Percentiles rank a stretch among this genome's conserved stretches.
These are phyloP conservation scores for Mesaphorura yosii DNA, from an alignment of 1,140 invertebrate genomes.

Conservation along the genomic window DNA sequence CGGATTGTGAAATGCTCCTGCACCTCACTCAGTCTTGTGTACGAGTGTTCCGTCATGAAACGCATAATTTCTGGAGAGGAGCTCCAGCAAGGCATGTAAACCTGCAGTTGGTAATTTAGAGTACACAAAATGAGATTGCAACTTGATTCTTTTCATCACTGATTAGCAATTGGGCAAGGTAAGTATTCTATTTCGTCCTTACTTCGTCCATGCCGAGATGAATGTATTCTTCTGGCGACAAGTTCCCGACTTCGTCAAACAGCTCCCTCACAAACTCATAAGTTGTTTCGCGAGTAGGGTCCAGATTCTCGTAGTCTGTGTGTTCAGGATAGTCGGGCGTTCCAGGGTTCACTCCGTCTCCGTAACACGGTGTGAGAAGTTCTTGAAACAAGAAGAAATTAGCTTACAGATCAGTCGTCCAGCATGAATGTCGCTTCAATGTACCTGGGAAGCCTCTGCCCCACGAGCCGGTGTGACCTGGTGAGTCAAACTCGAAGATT, in stretches of 20 bases:
- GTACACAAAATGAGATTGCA: background rate
- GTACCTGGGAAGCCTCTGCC: slow-evolving; percentile 25
- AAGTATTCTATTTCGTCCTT: no score
- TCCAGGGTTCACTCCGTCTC: slow-evolving; percentile 37
- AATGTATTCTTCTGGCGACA: slow-evolving; percentile 64
- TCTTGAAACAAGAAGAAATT: slow-evolving; percentile 36
- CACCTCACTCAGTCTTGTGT: slow-evolving; percentile 14
- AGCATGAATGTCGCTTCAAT: no score
- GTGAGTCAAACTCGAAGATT: slow-evolving; percentile 82
- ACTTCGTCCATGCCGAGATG: slow-evolving; percentile 91
- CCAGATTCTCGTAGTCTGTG: slow-evolving; percentile 47
- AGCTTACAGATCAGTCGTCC: no score
- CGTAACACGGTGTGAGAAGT: slow-evolving; percentile 63
- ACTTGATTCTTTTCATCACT: background rate
- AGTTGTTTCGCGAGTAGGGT: slow-evolving; percentile 52
- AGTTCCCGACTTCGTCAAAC: slow-evolving; percentile 51
- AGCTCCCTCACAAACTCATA: slow-evolving; percentile 57
- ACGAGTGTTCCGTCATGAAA: slow-evolving; percentile 18
- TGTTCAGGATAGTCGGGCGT: slow-evolving; percentile 31
- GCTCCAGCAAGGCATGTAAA: slow-evolving; percentile 23
- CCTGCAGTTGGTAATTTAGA: slow-evolving; percentile 34
- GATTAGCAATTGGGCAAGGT: no score
- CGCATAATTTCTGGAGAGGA: slow-evolving; percentile 15
- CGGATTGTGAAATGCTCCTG: slow-evolving; percentile 17
- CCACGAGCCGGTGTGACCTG: slow-evolving; percentile 42